Evolutionary conservation across 2,888 invertebrate genomes (phyloP).

Genomic region (Leucoptera coffeella): DNA sequence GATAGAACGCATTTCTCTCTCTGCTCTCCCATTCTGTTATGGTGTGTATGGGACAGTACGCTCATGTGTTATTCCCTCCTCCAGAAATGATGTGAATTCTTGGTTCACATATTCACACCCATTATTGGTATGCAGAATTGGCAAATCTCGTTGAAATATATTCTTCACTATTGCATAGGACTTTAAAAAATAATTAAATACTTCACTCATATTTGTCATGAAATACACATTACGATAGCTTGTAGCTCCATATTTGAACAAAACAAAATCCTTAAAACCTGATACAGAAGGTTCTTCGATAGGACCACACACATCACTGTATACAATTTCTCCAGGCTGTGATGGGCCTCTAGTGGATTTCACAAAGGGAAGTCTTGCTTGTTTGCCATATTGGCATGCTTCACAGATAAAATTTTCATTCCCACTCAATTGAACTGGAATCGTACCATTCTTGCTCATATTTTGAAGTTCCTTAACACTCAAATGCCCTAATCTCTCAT

Average conservation of each 20-base stretch:
- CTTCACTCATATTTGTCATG: neutral
- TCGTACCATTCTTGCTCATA: conserved; percentile 1
- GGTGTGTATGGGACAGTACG: conserved; percentile 12
- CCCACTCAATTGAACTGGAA: conserved; percentile 1
- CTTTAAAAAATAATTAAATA: neutral
- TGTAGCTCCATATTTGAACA: conserved; percentile 2
- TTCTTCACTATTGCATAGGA: conserved; percentile 1
- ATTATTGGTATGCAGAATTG: neutral
- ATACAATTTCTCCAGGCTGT: conserved; percentile 1
- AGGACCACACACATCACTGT: conserved; percentile 3
- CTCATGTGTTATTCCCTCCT: conserved; percentile 7
- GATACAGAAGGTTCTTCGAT: neutral
- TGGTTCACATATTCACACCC: neutral
- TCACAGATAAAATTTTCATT: conserved; percentile 1
- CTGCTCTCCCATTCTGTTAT: conserved; percentile 13
- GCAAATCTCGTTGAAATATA: neutral
- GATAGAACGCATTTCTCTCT: conserved; percentile 13
- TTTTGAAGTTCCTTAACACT: neutral
- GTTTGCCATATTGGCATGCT: conserved; percentile 2
- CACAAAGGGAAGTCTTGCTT: neutral
- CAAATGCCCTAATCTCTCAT: conserved; percentile 1
- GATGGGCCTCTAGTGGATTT: conserved; percentile 1
- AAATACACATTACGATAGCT: conserved; percentile 1
- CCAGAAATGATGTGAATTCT: neutral
- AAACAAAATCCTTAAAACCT: conserved; percentile 1